Conservation (phyloP, 2,888 invertebrate genomes). For the Caenorhabditis drosophilae region DNA sequence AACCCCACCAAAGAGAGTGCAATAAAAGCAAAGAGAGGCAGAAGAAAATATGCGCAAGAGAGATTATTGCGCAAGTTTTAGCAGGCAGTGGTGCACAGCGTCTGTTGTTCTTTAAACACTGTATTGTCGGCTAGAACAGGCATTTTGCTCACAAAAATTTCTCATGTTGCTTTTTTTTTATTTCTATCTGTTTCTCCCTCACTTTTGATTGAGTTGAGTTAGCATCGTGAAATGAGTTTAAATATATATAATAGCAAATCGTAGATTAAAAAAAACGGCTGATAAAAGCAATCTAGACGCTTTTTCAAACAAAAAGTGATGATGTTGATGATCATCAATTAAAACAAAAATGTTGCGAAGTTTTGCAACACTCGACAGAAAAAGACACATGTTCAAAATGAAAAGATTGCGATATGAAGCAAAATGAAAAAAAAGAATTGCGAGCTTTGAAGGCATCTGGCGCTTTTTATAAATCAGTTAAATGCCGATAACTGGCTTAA, state of each 20-base stretch:
- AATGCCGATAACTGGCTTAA: background rate
- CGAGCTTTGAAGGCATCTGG: background rate
- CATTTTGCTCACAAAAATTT: background rate
- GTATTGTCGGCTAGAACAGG: background rate
- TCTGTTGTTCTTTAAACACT: conserved; percentile 3
- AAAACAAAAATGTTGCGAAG: conserved; percentile 4
- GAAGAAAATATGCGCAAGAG: too few relatives aligned
- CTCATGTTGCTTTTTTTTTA: too few relatives aligned
- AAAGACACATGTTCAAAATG: conserved; percentile 20
- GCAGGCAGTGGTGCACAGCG: conserved; percentile 3
- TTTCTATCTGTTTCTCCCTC: too few relatives aligned
- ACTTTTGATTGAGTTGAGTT: too few relatives aligned
- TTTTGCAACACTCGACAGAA: conserved; percentile 22
- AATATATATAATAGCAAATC: background rate
- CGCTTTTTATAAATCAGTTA: background rate
- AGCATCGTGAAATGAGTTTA: too few relatives aligned
- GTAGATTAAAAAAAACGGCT: background rate
- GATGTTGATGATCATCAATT: conserved; percentile 22
- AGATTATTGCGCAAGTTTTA: conserved; percentile 7
- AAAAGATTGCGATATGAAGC: background rate
- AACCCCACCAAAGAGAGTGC: too few relatives aligned
- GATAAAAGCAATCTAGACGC: background rate
- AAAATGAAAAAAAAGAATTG: conserved; percentile 2
- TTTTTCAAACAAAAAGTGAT: background rate
- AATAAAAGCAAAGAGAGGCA: too few relatives aligned